phyloP scores from a whole-genome alignment of 2,797 vertebrate genomes.

The Pipistrellus pipistrellus region DNA sequence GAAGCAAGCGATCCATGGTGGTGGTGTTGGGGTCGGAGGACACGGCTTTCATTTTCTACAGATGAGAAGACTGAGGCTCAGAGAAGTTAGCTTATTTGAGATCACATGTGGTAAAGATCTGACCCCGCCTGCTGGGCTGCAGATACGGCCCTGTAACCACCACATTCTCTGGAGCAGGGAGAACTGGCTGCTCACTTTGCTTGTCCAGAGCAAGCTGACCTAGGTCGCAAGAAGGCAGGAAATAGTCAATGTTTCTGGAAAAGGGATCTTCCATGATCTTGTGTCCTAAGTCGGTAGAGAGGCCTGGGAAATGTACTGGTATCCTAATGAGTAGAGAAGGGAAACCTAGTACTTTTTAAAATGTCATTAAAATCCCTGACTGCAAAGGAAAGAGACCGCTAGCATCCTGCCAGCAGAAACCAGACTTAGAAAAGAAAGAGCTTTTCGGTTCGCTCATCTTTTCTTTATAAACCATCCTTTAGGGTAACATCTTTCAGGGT shows the following conservation, averaged over 20 bases:
- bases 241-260: slow-evolving; percentile 33
- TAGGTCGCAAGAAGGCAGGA: neutral
- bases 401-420: slow-evolving; percentile 60
- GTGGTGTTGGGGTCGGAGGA: neutral
- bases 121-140: neutral
- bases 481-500: neutral
- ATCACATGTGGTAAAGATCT: neutral
- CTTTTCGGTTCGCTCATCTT: slow-evolving; percentile 29
- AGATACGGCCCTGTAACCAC: neutral
- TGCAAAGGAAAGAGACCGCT: slow-evolving; percentile 64
- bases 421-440: slow-evolving; percentile 71
- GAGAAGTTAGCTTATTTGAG: neutral
- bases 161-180: neutral
- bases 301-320: neutral
- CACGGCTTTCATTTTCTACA: fast-evolving
- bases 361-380: slow-evolving; percentile 74
- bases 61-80: neutral
- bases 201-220: neutral
- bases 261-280: neutral
- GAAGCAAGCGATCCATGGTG: neutral
- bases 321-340: slow-evolving; percentile 45
- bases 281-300: neutral
- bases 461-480: slow-evolving; percentile 56
- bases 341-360: slow-evolving; percentile 58
- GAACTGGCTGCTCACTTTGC: neutral